Conservation (phyloP, 2,113 vertebrate species). For the Bos taurus region ARS-UCD2.0 NC_037357.1:103684001-103684500, state of each 20-base stretch:
- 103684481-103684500: background rate
- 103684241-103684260: background rate
- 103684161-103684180: background rate
- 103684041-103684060: background rate
- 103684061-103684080: background rate
- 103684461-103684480: background rate
- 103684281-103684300: background rate
- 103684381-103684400: background rate
- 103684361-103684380: background rate
- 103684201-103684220: background rate
- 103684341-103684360: background rate
- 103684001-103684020: background rate
- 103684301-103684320: background rate
- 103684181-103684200: background rate
- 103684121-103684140: no score
- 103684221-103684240: background rate
- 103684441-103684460: background rate
- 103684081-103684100: background rate
- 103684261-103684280: background rate
- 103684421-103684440: background rate
- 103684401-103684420: background rate
- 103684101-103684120: background rate
- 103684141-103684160: background rate
- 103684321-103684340: background rate
- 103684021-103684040: background rate